Evolutionary conservation across 2,113 vertebrate species (phyloP).

Genomic region (Poicephalus meyeri): DNA sequence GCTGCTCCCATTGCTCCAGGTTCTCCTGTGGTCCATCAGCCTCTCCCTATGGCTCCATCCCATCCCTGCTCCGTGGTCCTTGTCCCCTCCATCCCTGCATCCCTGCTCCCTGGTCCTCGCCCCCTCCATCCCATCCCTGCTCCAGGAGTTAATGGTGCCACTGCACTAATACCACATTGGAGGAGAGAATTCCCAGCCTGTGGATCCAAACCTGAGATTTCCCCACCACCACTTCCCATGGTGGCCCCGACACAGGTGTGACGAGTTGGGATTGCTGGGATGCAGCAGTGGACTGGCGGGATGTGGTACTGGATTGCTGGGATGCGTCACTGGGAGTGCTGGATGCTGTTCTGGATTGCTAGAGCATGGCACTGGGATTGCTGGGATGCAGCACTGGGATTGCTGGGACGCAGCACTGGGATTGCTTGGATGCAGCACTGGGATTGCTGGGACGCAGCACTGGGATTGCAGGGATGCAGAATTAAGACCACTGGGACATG

Average conservation of each 20-base stretch:
- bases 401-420: not conserved
- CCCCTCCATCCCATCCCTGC: not conserved
- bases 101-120: too few species aligned
- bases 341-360: not conserved
- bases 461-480: fast-evolving
- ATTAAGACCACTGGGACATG: not conserved
- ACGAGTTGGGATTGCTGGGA: not conserved
- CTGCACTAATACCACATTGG: not conserved
- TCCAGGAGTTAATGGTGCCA: not conserved
- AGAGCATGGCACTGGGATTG: not conserved
- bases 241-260: fast-evolving
- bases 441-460: not conserved
- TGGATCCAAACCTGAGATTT: not conserved
- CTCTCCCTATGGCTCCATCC: not conserved
- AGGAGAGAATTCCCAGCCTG: not conserved
- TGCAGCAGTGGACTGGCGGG: not conserved
- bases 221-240: not conserved
- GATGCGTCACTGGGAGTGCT: too few species aligned
- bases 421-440: fast-evolving
- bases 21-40: not conserved
- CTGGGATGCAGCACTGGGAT: fast-evolving
- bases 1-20: not conserved
- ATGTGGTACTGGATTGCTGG: not conserved
- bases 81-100: too few species aligned
- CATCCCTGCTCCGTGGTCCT: not conserved